Evolutionary conservation across 2,888 invertebrate species (phyloP), one percentile per base, ranked within the genome.

Genomic region (Dolichopus griseipennis): DNA sequence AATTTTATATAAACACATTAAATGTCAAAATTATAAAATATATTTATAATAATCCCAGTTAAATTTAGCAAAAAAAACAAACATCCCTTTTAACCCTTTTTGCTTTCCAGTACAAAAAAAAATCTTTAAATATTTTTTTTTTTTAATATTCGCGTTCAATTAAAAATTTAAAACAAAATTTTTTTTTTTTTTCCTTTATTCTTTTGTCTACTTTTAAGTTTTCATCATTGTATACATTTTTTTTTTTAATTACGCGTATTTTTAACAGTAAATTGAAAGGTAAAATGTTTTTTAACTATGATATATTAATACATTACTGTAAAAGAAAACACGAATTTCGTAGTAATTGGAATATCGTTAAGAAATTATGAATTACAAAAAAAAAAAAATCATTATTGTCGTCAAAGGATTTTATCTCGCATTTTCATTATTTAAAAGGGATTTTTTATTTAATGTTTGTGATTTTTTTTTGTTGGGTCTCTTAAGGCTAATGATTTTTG

Each of bases 21-120:
- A 52, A 12, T 52, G 52, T 52, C 52, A 52, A 52, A 52, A 52
- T 52, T 52, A 52, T 52, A 52, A 52, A 52, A 52, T 52, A 52
- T 52, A 18, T 52, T 52, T 18, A 52, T 52, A 52, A 52, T 52
- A 52, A 52, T 52, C 52, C 52, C 52, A n/a, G 52, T 52, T 52
- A 52, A 52, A 52, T 52, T 41, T 41, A 41, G 27, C 27, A 27
- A 27, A 27, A 27, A 27, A 37, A 37, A 37, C 1, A 37, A 37
- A 8, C 3, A 2, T 8, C 8, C 8, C 2, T 37, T 10, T 37
- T 37, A 37, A 15, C 52, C 18, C 52, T 52, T 52, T 15, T 52
- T 18, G 1, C 8, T 37, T 37, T 52, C 1, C 18, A 52, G 18
- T 37, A 37, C 1, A 37, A 37, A 37, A 52, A 52, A 52, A 52